A percentile compares a stretch with the other conserved stretches of the same genome.
These are phyloP conservation scores for Tyrophagus putrescentiae DNA, from an alignment of 1,140 invertebrate genomes.

Conservation along the genomic window DNA sequence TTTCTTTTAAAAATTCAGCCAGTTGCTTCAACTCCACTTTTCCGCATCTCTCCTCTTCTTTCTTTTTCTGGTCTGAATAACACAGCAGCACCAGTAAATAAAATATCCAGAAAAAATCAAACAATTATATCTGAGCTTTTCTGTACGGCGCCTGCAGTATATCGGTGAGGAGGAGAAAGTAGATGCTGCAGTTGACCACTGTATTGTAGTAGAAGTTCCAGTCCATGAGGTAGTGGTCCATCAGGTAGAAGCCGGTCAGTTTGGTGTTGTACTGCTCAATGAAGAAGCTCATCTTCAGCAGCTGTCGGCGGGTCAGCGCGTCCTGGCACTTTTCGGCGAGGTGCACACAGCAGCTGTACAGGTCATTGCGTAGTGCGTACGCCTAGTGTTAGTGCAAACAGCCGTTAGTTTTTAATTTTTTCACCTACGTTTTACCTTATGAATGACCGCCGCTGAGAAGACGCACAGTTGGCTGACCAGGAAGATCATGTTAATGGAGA, in stretches of 20 bases:
- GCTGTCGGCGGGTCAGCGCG: neutral
- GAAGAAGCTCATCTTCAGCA: neutral
- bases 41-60: no score
- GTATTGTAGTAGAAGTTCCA: neutral
- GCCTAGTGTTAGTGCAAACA: neutral
- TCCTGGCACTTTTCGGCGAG: neutral
- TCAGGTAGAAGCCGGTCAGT: neutral
- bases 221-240: neutral
- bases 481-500: neutral
- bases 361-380: neutral
- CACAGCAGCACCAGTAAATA: no score
- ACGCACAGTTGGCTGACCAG: neutral
- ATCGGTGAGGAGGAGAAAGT: neutral
- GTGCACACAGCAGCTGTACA: neutral
- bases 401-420: neutral
- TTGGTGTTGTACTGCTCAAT: neutral
- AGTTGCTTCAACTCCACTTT: no score
- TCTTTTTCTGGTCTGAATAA: no score
- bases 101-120: no score
- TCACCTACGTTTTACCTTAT: neutral
- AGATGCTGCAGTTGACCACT: neutral
- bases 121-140: no score
- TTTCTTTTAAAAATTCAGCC: no score
- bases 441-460: neutral
- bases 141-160: no score